Evolutionary conservation across 2,888 invertebrate species (phyloP).

Genomic region (Hyles lineata): DNA sequence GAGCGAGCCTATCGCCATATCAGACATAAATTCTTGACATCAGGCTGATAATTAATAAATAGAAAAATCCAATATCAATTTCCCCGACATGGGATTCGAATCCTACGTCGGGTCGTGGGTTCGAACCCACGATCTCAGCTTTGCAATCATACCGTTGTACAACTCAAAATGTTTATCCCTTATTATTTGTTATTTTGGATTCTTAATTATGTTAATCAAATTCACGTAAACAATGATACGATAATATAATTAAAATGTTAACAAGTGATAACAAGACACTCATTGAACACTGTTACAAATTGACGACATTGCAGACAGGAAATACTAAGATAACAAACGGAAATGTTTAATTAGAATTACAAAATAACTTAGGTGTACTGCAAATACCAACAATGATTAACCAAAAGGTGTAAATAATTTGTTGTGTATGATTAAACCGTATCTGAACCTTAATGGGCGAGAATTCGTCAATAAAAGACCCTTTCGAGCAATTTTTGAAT

Average conservation of each 20-base stretch:
- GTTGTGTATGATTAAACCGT: not conserved
- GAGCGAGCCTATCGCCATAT: no score
- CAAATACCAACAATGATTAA: not conserved
- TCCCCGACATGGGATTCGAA: no score
- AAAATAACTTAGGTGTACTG: not conserved
- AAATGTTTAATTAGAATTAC: constrained; percentile 2
- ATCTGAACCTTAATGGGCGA: no score
- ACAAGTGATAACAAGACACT: not conserved
- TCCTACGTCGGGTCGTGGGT: no score
- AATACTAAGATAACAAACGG: constrained; percentile 15
- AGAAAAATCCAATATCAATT: no score
- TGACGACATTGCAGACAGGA: constrained; percentile 1
- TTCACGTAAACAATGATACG: not conserved
- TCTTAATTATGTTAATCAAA: not conserved
- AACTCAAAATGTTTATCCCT: no score
- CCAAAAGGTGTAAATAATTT: not conserved
- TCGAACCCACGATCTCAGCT: no score
- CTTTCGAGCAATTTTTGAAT: no score
- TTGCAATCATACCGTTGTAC: no score
- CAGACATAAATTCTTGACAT: no score
- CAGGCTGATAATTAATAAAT: no score
- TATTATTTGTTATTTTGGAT: not conserved
- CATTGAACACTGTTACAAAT: not conserved
- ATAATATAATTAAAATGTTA: not conserved
- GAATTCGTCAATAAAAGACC: no score